Evolutionary conservation across 2,888 invertebrate genomes (phyloP), one percentile per base, ranked within the genome.

Genomic region (Drosophila mercatorum): DNA sequence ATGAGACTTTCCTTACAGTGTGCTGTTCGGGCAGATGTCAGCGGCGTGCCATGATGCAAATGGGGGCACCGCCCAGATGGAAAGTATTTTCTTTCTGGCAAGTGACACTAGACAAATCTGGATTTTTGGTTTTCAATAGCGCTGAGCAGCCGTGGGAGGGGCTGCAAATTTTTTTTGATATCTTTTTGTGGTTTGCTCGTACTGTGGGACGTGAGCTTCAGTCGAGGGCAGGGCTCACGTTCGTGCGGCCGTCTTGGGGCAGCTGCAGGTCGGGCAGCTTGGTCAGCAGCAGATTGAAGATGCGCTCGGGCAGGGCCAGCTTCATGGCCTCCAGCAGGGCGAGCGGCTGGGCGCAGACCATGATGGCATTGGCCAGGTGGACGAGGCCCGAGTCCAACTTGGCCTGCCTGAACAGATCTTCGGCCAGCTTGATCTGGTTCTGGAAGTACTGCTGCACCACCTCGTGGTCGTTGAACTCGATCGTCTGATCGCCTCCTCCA

Each of bases 301-400:
- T 51, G 22, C 28, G 59, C 28, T 63, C 62, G 8, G 78, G 78
- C 17, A 79, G 46, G 2, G 69, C 53, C 31, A 47, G 2, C 43
- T 66, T 62, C 63, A 78, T 62, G 5, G 61, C 43, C 26, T 72
- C 72, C 41, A 78, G 40, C 0, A 78, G 43, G 11, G 69, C 57
- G 0, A 17, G 51, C 0, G 80, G 80, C 49, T 78, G 64, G n/a
- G 80, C 71, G 28, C 78, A 78, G 0, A 79, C 26, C 60, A 68
- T 44, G 3, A 80, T 61, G 10, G 78, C 78, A 52, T 70, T 75
- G 47, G 76, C 64, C 68, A 79, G 17, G 46, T 79, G 78, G 3
- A 28, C 36, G 0, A 79, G 65, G 5, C 78, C 80, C 14, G 58
- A 65, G 7, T 80, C 76, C n/a, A 72, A 6, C 8, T 46, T 51